Percentiles rank a stretch among this genome's conserved stretches.
phyloP scores from a whole-genome alignment of 2,113 vertebrate species.

The Syrrhaptes paradoxus region DNA sequence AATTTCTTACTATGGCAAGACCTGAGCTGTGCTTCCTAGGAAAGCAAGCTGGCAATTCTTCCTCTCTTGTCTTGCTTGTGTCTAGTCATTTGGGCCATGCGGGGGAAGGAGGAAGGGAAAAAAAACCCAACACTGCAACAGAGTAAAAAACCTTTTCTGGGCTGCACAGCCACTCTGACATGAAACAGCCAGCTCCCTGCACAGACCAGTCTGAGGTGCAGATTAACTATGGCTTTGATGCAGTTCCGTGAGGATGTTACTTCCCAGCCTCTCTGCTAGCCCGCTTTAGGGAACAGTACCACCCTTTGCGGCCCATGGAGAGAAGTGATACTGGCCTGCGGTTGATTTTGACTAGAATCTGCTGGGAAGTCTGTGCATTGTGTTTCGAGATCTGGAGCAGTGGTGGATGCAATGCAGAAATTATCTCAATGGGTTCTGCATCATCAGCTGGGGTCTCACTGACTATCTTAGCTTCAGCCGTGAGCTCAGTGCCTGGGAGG shows the following conservation, averaged over 20 bases:
- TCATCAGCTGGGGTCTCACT: background rate
- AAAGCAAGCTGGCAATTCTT: background rate
- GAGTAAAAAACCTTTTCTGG: background rate
- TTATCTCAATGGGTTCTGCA: background rate
- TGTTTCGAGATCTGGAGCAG: background rate
- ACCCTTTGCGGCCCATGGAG: background rate
- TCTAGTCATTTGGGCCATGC: background rate
- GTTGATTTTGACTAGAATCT: background rate
- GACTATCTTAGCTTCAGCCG: background rate
- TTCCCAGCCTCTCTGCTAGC: background rate
- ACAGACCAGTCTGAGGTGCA: background rate
- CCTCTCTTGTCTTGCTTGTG: background rate
- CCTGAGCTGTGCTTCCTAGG: background rate
- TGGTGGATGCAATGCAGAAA: background rate
- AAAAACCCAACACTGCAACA: background rate
- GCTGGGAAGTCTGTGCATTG: background rate
- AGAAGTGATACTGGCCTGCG: background rate
- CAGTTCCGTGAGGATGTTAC: fast-evolving
- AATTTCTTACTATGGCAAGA: background rate
- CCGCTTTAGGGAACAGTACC: background rate
- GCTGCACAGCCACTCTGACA: background rate
- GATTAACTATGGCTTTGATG: background rate
- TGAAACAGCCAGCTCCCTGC: background rate
- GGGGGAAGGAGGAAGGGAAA: background rate
- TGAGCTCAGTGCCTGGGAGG: background rate